These are phyloP conservation scores for Amphimallon solstitiale DNA, from an alignment of 2,888 invertebrate species.

Conservation along the genomic window DNA sequence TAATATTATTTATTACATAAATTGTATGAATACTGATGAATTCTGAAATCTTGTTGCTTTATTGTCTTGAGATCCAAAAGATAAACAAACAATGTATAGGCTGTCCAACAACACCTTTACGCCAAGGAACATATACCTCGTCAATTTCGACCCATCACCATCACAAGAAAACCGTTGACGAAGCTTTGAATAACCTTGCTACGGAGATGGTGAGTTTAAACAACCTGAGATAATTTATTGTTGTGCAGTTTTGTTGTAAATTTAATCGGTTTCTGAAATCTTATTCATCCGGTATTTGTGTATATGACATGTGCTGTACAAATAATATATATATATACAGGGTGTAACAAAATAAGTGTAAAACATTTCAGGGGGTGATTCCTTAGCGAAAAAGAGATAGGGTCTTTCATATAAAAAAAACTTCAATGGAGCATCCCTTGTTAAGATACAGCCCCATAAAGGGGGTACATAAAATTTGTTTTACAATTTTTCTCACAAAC, in stretches of 20 bases:
- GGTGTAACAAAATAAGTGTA: no score
- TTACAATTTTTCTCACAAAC: no score
- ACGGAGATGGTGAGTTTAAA: conserved; percentile 82
- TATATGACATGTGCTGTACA: not conserved
- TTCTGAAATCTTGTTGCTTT: not conserved
- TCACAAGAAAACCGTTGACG: conserved; percentile 72
- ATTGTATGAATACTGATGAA: not conserved
- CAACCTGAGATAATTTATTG: conserved; percentile 21
- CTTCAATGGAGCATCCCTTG: no score
- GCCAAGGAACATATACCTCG: conserved; percentile 64
- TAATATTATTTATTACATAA: no score
- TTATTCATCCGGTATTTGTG: conserved; percentile 31
- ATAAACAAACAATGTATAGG: conserved; percentile 61
- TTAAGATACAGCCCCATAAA: no score
- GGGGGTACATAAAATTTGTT: no score
- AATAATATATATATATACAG: no score
- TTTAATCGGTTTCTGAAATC: not conserved
- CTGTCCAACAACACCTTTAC: conserved; percentile 71
- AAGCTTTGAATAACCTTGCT: conserved; percentile 82
- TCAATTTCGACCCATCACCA: conserved; percentile 56
- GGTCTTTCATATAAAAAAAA: no score
- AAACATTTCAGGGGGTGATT: no score
- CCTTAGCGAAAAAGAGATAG: no score
- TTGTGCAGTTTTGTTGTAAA: not conserved
- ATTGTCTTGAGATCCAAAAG: not conserved